These are phyloP conservation scores for Drosophila mimica DNA, from an alignment of 2,888 invertebrate genomes.

Conservation along the genomic window DNA sequence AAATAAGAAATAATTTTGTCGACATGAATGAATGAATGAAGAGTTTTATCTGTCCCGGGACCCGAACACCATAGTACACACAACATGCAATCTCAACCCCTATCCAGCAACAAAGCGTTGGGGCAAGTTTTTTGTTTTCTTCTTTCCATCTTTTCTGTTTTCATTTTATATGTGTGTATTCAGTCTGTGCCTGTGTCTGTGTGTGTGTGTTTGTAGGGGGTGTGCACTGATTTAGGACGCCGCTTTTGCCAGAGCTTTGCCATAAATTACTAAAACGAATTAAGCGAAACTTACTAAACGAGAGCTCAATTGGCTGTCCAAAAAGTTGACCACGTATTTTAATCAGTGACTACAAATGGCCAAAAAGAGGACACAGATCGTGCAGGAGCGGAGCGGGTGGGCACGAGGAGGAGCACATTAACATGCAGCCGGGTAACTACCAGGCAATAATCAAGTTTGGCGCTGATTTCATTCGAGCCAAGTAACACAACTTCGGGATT, in stretches of 20 bases:
- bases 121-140: constrained; percentile 52
- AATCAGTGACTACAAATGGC: constrained; percentile 74
- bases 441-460: constrained; percentile 74
- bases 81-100: constrained; percentile 25
- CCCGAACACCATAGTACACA: neutral
- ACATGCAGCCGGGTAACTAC: constrained; percentile 61
- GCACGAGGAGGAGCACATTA: constrained; percentile 44
- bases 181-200: constrained; percentile 7
- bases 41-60: constrained; percentile 74
- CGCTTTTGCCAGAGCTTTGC: constrained; percentile 64
- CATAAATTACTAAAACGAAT: constrained; percentile 81
- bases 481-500: constrained; percentile 73
- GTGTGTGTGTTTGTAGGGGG: neutral
- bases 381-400: neutral
- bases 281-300: constrained; percentile 80
- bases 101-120: constrained; percentile 30
- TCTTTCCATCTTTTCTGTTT: constrained; percentile 35
- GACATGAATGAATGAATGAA: constrained; percentile 81
- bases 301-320: constrained; percentile 76
- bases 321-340: constrained; percentile 81
- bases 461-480: constrained; percentile 69
- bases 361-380: constrained; percentile 5
- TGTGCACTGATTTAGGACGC: constrained; percentile 56
- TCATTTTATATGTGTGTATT: constrained; percentile 30
- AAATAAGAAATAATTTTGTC: constrained; percentile 82